Base-by-base conservation (phyloP, 2,113 vertebrate genomes). In the Formicarius rufipectus region DNA sequence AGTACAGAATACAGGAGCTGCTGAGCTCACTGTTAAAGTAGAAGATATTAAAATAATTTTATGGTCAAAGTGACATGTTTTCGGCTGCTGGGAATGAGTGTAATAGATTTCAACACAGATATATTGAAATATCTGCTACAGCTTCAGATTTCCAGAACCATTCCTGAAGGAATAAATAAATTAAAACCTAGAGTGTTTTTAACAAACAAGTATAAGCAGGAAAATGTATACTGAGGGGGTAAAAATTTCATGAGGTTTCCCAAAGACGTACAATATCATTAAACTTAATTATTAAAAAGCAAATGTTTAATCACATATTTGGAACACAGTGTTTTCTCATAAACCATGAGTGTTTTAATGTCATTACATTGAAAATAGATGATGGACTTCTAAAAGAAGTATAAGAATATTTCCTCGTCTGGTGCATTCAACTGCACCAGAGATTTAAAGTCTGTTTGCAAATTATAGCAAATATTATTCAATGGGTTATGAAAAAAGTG, bases 401-500 rank as follows among this genome's bases (percentile, higher is more conserved):
- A 33, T 5, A 27, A 47, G 13, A 83, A 47, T 5, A 47, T 1
- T 76, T 80, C 8, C 4, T 62, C 68, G 6, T 0, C 4, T 40
- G 16, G 2, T 31, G 2, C 14, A 25, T 76, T 45, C 33, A 31
- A 15, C 53, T 37, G 3, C 25, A 40, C 12, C 28, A 50, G 50
- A 77, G 44, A 55, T 10, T 64, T 31, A 31, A 90, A 45, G 5
- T 11, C 5, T 42, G 1, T 27, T 84, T 47, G 9, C 45, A 52
- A 77, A 62, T 44, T 37, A 42, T 5, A 74, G 28, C 10, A 81
- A 45, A 11, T 55, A n/a, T 87, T 87, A 67, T 49, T 63, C 18
- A 58, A 52, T 4, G 2, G 5, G 5, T 1, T 37, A 31, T 39
- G 5, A 53, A 33, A 28, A n/a, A 56, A 37, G 30, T 5, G 1